phyloP scores from a whole-genome alignment of 2,113 vertebrate genomes.

The Clarias gariepinus region DNA sequence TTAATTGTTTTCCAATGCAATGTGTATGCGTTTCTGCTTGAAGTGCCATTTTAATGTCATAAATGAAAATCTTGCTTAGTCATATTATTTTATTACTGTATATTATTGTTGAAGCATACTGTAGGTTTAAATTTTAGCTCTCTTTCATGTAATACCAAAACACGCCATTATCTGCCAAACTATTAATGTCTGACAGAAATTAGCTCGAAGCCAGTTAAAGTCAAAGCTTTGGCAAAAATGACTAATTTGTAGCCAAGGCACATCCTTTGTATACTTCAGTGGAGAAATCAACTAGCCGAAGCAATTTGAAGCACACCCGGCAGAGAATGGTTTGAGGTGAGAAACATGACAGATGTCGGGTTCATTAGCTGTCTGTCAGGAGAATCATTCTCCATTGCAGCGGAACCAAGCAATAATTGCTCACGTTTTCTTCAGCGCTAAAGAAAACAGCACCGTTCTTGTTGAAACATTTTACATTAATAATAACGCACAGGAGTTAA shows the following conservation, averaged over 20 bases:
- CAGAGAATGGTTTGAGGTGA: neutral
- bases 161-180: neutral
- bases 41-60: neutral
- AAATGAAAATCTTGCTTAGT: neutral
- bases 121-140: neutral
- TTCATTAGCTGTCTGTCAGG: slow-evolving; percentile 37
- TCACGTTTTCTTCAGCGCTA: neutral
- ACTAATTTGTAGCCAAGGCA: neutral
- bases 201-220: neutral
- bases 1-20: too few species aligned
- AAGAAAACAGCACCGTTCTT: neutral
- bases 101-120: neutral
- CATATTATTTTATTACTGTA: neutral
- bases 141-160: neutral
- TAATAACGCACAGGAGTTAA: neutral
- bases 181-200: neutral
- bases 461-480: neutral
- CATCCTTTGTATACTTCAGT: neutral
- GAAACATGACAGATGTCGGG: slow-evolving; percentile 21
- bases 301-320: neutral
- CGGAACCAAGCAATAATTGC: slow-evolving; percentile 2
- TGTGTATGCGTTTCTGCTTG: neutral
- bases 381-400: slow-evolving; percentile 6
- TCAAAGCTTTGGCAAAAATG: neutral
- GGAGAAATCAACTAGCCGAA: slow-evolving; percentile 2